Conservation (phyloP, 2,888 invertebrate genomes). For the Tiliacea citrago region DNA sequence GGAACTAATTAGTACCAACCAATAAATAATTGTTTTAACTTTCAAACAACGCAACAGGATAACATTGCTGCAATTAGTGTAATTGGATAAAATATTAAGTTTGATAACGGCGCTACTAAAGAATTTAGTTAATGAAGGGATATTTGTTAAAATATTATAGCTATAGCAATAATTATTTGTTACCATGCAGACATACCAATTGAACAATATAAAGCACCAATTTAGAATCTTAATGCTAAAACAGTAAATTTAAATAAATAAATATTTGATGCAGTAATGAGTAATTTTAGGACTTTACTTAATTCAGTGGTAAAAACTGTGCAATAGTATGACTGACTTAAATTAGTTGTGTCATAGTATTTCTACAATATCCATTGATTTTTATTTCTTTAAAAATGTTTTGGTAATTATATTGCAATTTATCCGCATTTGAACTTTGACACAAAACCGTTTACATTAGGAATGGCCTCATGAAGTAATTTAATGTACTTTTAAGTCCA, state of each 20-base stretch:
- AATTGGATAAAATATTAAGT: constrained; percentile 42
- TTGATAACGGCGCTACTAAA: constrained; percentile 21
- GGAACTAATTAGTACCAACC: constrained; percentile 24
- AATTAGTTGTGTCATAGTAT: not conserved
- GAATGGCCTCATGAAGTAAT: not conserved
- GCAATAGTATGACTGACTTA: not conserved
- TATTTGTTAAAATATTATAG: not conserved
- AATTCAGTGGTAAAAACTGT: not conserved
- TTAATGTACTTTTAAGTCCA: not conserved
- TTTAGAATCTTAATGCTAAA: not conserved
- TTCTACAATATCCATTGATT: not conserved
- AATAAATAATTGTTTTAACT: constrained; percentile 16
- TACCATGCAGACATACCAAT: not conserved
- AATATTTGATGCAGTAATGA: not conserved
- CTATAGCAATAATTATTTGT: not conserved
- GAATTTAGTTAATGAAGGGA: not conserved
- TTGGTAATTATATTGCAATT: constrained; percentile 1
- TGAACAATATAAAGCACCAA: not conserved
- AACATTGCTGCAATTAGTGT: constrained; percentile 42
- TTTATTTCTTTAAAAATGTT: constrained; percentile 1
- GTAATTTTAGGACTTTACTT: not conserved
- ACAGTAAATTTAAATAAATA: no score
- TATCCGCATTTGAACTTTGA: constrained; percentile 2
- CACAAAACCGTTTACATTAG: not conserved
- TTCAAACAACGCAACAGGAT: constrained; percentile 29